Percentiles rank a stretch among this genome's conserved stretches.
These are phyloP conservation scores for Pinna nobilis DNA, from an alignment of 1,140 invertebrate genomes.

Conservation along the genomic window DNA sequence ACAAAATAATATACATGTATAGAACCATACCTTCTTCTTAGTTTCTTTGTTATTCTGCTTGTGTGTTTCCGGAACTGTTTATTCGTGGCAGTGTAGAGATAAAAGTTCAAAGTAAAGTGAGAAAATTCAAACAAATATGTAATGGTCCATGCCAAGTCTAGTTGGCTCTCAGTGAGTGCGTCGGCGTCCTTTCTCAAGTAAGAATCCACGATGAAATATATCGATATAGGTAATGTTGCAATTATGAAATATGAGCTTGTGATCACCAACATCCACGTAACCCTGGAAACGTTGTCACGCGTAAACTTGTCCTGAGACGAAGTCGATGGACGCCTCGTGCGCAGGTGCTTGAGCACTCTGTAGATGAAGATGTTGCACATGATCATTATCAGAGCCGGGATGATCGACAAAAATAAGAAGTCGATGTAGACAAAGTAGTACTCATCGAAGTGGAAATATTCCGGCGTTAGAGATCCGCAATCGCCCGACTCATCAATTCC, in stretches of 20 bases:
- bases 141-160: slow-evolving; percentile 26
- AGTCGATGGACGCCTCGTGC: neutral
- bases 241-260: slow-evolving; percentile 35
- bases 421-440: slow-evolving; percentile 41
- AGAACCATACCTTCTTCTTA: slow-evolving; percentile 7
- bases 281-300: slow-evolving; percentile 7
- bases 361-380: slow-evolving; percentile 30
- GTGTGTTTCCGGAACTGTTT: slow-evolving; percentile 27
- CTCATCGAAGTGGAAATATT: slow-evolving; percentile 32
- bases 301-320: neutral
- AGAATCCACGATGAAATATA: slow-evolving; percentile 38
- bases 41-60: neutral
- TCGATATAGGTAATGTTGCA: slow-evolving; percentile 31
- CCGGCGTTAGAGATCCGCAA: slow-evolving; percentile 15
- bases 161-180: neutral
- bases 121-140: slow-evolving; percentile 38
- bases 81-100: slow-evolving; percentile 40
- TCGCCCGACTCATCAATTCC: neutral
- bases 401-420: slow-evolving; percentile 28
- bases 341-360: neutral
- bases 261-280: slow-evolving; percentile 38
- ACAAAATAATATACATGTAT: neutral
- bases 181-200: slow-evolving; percentile 16
- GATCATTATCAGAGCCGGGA: slow-evolving; percentile 35
- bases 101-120: slow-evolving; percentile 41